Percentiles rank a stretch among this genome's conserved stretches.
Conservation (phyloP, 2,797 vertebrate species). For the Remorina albescens region DNA sequence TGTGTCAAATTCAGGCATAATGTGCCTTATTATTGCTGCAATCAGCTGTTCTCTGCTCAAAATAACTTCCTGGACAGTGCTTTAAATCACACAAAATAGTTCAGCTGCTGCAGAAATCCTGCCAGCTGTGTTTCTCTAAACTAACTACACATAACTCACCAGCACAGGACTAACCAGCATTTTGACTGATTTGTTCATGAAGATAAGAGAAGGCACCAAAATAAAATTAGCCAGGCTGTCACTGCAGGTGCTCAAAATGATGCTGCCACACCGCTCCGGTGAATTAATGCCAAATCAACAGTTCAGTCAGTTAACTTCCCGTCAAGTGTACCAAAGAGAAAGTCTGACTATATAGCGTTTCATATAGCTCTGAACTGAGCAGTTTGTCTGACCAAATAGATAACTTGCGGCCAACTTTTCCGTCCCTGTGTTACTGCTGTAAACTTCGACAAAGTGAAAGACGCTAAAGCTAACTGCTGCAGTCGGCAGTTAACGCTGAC, state of each 20-base stretch:
- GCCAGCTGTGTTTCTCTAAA: not conserved
- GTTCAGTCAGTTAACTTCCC: not conserved
- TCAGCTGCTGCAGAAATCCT: not conserved
- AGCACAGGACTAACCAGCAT: not conserved
- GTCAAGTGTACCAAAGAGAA: too few species aligned
- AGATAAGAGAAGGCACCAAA: not conserved
- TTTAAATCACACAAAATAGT: not conserved
- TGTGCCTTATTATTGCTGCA: too few species aligned
- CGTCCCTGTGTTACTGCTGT: accelerated
- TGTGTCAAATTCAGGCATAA: not conserved
- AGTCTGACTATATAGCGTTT: not conserved
- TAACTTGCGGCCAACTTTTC: not conserved
- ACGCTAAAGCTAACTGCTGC: conserved; percentile 49
- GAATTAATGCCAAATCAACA: not conserved
- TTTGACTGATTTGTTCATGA: accelerated
- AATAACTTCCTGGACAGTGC: not conserved
- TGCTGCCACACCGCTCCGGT: not conserved
- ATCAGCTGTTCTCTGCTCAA: not conserved
- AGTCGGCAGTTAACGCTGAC: conserved; percentile 32
- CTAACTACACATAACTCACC: not conserved
- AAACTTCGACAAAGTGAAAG: conserved; percentile 15
- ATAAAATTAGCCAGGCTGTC: not conserved
- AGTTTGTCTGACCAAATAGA: not conserved
- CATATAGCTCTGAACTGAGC: accelerated
- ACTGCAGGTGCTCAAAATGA: not conserved